Evolutionary conservation across 2,888 invertebrate species (phyloP).

Genomic region (Euspilapteryx auroguttella): DNA sequence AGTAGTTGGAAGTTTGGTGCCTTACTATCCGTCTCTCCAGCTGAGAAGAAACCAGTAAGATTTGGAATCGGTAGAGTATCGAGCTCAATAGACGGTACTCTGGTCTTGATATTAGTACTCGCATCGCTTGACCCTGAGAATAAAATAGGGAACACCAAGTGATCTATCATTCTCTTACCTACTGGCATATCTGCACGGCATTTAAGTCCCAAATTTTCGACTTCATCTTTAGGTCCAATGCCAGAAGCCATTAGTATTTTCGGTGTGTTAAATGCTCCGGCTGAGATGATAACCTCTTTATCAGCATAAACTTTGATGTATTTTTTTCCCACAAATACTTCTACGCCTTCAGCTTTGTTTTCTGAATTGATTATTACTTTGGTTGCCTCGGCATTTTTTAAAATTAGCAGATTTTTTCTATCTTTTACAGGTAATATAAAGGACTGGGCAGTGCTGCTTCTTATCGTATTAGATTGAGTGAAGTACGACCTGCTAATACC

Average conservation of each 20-base stretch:
- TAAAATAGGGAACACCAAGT: neutral
- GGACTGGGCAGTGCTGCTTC: slow-evolving; percentile 13
- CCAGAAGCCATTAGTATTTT: slow-evolving; percentile 3
- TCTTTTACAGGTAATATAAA: slow-evolving; percentile 13
- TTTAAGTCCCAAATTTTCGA: neutral
- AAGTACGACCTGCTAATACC: neutral
- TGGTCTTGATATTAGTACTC: neutral
- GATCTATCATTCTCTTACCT: neutral
- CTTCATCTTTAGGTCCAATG: slow-evolving; percentile 2
- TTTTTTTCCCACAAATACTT: neutral
- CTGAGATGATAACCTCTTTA: slow-evolving; percentile 2
- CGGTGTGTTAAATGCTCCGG: slow-evolving; percentile 1
- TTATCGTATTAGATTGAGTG: neutral
- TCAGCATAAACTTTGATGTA: slow-evolving; percentile 1
- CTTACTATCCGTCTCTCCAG: neutral
- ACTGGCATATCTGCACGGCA: slow-evolving; percentile 1
- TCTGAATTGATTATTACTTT: slow-evolving; percentile 11
- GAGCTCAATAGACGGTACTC: neutral
- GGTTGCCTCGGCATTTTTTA: slow-evolving; percentile 15
- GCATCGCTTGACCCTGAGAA: neutral
- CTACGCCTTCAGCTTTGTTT: slow-evolving; percentile 6
- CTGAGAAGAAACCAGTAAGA: neutral
- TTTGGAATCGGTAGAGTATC: neutral
- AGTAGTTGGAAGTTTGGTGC: neutral
- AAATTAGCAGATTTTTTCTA: slow-evolving; percentile 14